phyloP scores from a whole-genome alignment of 2,888 invertebrate genomes.

The Diogma glabrata region DNA sequence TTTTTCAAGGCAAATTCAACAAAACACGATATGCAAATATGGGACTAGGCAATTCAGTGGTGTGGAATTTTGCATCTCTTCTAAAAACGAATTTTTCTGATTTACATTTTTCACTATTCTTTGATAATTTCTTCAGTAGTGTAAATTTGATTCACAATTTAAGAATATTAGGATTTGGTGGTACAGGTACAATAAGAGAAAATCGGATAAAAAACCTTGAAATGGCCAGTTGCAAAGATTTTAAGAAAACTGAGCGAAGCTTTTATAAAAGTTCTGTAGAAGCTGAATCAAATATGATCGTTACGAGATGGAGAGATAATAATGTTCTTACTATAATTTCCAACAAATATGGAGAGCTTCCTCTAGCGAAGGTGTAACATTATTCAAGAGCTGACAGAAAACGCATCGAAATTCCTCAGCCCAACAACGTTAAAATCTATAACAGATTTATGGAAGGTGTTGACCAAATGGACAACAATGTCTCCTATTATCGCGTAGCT shows the following conservation, averaged over 20 bases:
- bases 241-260: neutral
- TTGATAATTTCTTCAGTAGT: neutral
- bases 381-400: too few species aligned
- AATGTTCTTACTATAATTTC: neutral
- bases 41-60: neutral
- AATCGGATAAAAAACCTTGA: neutral
- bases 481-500: too few species aligned
- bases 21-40: neutral
- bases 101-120: neutral
- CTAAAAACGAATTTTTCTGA: neutral
- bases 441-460: too few species aligned
- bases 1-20: neutral
- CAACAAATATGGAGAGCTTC: neutral
- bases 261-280: neutral
- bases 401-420: too few species aligned
- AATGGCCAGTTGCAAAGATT: neutral
- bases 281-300: neutral
- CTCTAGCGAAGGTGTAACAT: too few species aligned
- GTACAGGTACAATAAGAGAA: neutral
- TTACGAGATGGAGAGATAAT: neutral
- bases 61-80: neutral
- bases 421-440: too few species aligned
- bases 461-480: too few species aligned
- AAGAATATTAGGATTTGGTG: neutral
- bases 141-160: neutral